Evolutionary conservation across 1,140 invertebrate genomes (phyloP).

Genomic region (Oscheius sp.): DNA sequence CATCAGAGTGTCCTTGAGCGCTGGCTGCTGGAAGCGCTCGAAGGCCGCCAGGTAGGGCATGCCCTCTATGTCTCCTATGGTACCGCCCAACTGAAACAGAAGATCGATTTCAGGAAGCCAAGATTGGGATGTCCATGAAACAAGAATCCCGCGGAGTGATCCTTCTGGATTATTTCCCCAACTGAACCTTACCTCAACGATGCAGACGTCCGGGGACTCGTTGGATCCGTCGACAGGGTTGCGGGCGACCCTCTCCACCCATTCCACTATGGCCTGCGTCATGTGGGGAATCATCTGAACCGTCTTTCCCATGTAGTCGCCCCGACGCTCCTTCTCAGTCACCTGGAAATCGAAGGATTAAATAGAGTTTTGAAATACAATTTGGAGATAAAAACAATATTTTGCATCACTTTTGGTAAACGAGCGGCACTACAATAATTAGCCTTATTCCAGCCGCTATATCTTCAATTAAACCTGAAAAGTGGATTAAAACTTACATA

Average conservation of each 20-base stretch:
- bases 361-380: too few species aligned
- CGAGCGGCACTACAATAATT: too few species aligned
- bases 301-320: conserved; percentile 95
- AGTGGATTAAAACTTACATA: conserved; percentile 70
- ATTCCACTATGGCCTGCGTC: conserved; percentile 95
- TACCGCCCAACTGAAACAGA: conserved; percentile 77
- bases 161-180: too few species aligned
- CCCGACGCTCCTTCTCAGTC: conserved; percentile 72
- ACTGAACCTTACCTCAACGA: conserved; percentile 66
- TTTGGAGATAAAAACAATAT: too few species aligned
- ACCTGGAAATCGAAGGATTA: conserved; percentile 2
- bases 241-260: conserved; percentile 86
- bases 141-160: too few species aligned
- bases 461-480: background rate
- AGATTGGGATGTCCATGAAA: too few species aligned
- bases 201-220: conserved; percentile 72
- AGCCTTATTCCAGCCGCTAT: too few species aligned
- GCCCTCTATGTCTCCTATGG: conserved; percentile 97
- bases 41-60: conserved; percentile 99
- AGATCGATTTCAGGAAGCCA: conserved; percentile 17
- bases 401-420: too few species aligned
- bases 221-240: conserved; percentile 72
- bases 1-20: conserved; percentile 82
- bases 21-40: conserved; percentile 75
- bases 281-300: conserved; percentile 99